Percentiles rank a stretch among this genome's conserved stretches.
phyloP scores from a whole-genome alignment of 2,113 vertebrate species.

The Limanda limanda region DNA sequence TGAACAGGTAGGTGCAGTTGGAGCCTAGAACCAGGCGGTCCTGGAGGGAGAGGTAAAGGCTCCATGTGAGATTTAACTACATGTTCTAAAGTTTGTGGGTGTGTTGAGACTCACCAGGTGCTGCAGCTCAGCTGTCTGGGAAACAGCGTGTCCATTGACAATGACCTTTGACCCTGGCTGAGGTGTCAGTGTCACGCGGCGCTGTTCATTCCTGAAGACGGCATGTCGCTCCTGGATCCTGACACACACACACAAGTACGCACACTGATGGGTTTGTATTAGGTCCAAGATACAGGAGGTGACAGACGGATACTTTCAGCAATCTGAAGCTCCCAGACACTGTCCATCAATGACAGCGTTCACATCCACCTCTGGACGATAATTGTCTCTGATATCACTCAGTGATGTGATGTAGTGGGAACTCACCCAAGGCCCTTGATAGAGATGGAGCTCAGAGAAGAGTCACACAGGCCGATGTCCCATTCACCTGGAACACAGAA shows the following conservation, averaged over 20 bases:
- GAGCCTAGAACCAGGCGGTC: constrained; percentile 90
- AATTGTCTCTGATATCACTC: background rate
- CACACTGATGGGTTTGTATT: background rate
- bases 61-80: background rate
- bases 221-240: constrained; percentile 89
- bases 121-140: constrained; percentile 81
- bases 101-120: constrained; percentile 82
- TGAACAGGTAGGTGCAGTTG: constrained; percentile 87
- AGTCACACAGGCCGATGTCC: constrained; percentile 82
- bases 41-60: constrained; percentile 56
- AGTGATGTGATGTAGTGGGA: background rate
- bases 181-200: constrained; percentile 81
- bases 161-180: constrained; percentile 82
- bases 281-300: no score
- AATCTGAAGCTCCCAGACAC: no score
- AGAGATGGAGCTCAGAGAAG: constrained; percentile 75
- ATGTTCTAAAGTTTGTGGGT: background rate
- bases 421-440: constrained; percentile 89
- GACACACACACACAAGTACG: constrained; percentile 5
- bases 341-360: background rate
- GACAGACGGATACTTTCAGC: no score
- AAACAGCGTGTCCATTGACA: constrained; percentile 83
- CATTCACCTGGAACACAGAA: constrained; percentile 81
- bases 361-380: background rate
- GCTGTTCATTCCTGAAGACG: constrained; percentile 84